phyloP scores from a whole-genome alignment of 2,113 vertebrate genomes.

The Anarhynchus alexandrinus region DNA sequence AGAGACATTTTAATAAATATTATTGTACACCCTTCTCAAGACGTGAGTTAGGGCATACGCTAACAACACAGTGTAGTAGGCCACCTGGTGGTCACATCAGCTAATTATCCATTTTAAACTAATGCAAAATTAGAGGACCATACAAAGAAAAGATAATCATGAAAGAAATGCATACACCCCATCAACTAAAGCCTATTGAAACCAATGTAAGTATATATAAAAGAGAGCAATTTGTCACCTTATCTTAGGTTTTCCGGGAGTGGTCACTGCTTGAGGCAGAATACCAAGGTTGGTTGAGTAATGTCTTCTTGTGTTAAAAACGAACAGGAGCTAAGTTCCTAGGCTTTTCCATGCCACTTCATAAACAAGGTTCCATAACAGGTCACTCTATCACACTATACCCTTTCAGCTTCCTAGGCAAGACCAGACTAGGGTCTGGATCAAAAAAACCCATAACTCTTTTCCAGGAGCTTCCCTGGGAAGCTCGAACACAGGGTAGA shows the following conservation, averaged over 20 bases:
- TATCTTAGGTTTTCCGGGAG: not conserved
- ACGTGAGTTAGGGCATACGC: not conserved
- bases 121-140: not conserved
- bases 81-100: constrained; percentile 75
- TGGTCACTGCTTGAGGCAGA: not conserved
- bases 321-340: not conserved
- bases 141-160: not conserved
- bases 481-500: not conserved
- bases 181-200: not conserved
- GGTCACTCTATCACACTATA: not conserved
- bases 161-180: not conserved
- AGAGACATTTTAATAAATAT: not conserved
- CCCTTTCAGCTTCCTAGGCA: not conserved
- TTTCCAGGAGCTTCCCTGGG: not conserved
- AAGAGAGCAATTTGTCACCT: not conserved
- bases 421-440: not conserved
- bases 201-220: not conserved
- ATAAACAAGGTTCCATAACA: not conserved
- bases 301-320: not conserved
- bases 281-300: not conserved
- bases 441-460: not conserved
- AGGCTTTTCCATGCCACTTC: not conserved
- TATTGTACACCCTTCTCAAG: not conserved
- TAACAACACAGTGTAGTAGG: constrained; percentile 67
- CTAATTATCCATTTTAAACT: constrained; percentile 49